Conservation (phyloP, 2,797 vertebrate genomes). For the Megaceryle alcyon region DNA sequence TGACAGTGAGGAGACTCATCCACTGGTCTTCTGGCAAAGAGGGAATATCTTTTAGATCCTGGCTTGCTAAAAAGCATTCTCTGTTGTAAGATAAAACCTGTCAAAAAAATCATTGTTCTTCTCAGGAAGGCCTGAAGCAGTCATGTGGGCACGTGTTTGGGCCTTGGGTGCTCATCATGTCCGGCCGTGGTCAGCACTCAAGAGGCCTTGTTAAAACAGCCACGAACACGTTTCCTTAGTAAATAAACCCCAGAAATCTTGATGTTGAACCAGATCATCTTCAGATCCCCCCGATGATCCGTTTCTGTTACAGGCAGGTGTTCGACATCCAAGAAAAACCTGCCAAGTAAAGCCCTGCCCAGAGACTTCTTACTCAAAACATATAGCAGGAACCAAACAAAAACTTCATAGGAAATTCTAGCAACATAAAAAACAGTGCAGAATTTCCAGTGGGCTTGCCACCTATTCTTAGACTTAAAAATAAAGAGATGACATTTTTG, state of each 20-base stretch:
- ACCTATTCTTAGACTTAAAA: not conserved
- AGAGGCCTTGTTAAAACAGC: not conserved
- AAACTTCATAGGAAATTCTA: not conserved
- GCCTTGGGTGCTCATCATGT: not conserved
- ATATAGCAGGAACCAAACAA: not conserved
- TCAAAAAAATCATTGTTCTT: not conserved
- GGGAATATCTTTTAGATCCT: not conserved
- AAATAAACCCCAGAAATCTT: not conserved
- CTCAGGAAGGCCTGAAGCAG: not conserved
- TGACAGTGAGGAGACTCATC: not conserved
- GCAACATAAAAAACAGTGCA: not conserved
- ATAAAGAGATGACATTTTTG: not conserved
- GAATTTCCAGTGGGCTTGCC: not conserved
- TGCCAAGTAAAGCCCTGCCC: not conserved
- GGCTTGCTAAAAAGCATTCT: not conserved
- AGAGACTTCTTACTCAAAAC: not conserved
- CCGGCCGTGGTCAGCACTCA: not conserved
- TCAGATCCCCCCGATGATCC: not conserved
- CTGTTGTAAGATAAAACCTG: not conserved
- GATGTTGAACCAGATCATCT: not conserved
- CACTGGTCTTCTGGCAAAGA: not conserved
- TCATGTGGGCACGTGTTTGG: accelerated
- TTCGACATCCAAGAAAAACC: not conserved
- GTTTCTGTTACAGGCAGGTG: not conserved
- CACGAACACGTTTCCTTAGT: not conserved